Evolutionary conservation across 2,113 vertebrate species (phyloP).

Genomic region (Coreoperca whiteheadi): DNA sequence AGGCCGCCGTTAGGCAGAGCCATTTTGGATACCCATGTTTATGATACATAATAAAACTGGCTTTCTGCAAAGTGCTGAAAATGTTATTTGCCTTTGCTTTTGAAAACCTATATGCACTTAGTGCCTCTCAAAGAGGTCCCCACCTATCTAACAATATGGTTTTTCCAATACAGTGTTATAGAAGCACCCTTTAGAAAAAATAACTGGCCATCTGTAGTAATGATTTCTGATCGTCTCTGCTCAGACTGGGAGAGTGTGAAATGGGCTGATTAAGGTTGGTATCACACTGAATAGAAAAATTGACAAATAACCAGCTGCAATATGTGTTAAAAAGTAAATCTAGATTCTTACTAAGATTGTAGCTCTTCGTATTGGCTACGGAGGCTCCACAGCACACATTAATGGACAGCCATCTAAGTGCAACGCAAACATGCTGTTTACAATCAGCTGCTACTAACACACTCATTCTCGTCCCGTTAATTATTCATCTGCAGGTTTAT

Average conservation of each 20-base stretch:
- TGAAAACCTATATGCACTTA: conserved; percentile 23
- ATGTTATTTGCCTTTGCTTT: conserved; percentile 25
- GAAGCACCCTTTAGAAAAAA: conserved; percentile 9
- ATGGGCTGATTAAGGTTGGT: conserved; percentile 11
- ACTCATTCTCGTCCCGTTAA: background rate
- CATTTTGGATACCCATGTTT: background rate
- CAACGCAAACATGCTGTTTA: conserved; percentile 19
- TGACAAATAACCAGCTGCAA: background rate
- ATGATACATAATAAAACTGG: background rate
- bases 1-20: background rate
- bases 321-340: background rate
- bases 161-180: background rate
- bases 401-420: background rate
- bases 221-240: conserved; percentile 10
- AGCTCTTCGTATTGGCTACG: background rate
- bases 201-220: conserved; percentile 16
- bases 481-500: conserved; percentile 41
- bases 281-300: background rate
- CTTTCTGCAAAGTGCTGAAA: background rate
- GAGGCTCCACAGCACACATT: background rate
- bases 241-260: conserved; percentile 13
- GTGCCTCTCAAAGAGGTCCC: background rate
- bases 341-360: background rate
- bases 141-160: background rate
- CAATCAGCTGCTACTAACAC: background rate